Conservation (phyloP, 2,797 vertebrate genomes). For the Gallinago nigripennis region DNA sequence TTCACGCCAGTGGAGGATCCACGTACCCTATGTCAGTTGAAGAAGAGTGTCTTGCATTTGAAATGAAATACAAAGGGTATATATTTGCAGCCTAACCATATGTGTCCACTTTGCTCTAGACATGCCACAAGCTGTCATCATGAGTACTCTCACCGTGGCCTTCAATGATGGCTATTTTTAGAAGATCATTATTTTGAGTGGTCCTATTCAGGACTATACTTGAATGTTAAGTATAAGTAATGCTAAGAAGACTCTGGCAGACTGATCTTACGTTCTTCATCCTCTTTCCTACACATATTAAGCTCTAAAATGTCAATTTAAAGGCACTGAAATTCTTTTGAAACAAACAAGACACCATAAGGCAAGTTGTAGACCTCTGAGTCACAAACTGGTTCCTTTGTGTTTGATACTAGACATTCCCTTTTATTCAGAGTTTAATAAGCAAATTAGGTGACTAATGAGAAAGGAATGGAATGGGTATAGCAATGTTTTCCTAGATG, state of each 20-base stretch:
- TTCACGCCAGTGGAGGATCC: background rate
- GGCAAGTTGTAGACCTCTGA: background rate
- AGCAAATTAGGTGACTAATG: background rate
- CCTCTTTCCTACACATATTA: background rate
- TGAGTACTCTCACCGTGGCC: background rate
- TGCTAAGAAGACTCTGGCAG: background rate
- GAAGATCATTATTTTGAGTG: background rate
- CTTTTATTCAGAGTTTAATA: background rate
- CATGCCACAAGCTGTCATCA: background rate
- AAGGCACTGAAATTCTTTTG: background rate
- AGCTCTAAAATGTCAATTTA: background rate
- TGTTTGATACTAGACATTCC: background rate
- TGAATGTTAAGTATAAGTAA: background rate
- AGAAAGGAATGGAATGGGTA: background rate
- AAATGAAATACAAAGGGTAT: background rate
- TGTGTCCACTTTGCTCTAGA: background rate
- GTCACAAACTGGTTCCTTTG: background rate
- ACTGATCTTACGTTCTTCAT: background rate
- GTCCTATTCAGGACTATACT: background rate
- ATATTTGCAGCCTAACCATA: background rate
- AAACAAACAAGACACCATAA: background rate
- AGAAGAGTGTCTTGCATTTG: background rate
- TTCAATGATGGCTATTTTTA: background rate
- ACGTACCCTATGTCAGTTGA: rapidly evolving
- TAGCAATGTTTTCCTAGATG: background rate